Evolutionary conservation across 1,140 invertebrate genomes (phyloP).

Genomic region (Atta colombica): DNA sequence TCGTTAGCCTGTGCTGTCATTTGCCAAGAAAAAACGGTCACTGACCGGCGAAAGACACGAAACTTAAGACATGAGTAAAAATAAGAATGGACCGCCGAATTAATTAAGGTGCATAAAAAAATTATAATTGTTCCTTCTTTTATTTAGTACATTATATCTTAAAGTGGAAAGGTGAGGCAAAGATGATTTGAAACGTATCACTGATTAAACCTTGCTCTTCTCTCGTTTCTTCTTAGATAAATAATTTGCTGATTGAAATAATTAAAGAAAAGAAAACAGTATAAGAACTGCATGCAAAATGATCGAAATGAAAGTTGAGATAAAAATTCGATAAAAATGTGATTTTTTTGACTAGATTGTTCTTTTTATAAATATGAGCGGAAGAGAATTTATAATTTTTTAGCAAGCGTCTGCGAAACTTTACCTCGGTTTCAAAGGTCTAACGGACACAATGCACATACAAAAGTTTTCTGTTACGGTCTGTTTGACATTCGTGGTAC

Average conservation of each 20-base stretch:
- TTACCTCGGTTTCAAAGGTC: constrained; percentile 22
- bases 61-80: background rate
- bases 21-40: background rate
- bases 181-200: background rate
- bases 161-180: background rate
- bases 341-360: background rate
- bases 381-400: background rate
- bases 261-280: background rate
- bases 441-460: constrained; percentile 37
- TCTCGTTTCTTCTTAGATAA: background rate
- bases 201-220: background rate
- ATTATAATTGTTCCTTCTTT: background rate
- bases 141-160: background rate
- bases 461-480: constrained; percentile 43
- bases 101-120: too few species aligned
- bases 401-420: constrained; percentile 41
- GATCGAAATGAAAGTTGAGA: background rate
- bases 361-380: background rate
- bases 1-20: constrained; percentile 2
- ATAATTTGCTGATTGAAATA: background rate
- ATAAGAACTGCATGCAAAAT: too few species aligned
- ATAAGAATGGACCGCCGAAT: background rate
- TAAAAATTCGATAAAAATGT: background rate
- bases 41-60: background rate
- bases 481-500: constrained; percentile 51